phyloP scores from a whole-genome alignment of 92 coral and sea anemone genomes.

The Scolanthus callimorphus region DNA sequence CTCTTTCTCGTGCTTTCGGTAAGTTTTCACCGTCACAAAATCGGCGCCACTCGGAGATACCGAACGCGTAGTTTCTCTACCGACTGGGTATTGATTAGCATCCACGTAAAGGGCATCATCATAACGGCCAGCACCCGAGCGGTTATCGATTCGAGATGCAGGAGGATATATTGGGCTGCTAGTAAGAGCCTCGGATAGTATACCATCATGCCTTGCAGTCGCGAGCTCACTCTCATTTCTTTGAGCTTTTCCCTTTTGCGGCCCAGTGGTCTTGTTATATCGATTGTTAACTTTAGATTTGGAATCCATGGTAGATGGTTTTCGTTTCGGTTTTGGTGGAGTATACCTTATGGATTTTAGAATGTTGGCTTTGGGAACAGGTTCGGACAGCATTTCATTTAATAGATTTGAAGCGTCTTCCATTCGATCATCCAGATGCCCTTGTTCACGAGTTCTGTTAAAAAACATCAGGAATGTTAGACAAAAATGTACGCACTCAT shows the following conservation, averaged over 20 bases:
- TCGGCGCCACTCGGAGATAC: constrained; percentile 52
- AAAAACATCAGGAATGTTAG: no score
- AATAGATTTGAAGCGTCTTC: constrained; percentile 61
- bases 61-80: constrained; percentile 38
- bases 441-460: constrained; percentile 41
- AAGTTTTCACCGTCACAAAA: constrained; percentile 54
- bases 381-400: constrained; percentile 62
- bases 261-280: constrained; percentile 10
- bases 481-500: no score
- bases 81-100: neutral
- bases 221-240: neutral
- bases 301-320: neutral
- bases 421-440: constrained; percentile 33
- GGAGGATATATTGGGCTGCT: constrained; percentile 21
- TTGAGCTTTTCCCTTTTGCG: neutral
- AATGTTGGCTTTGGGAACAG: constrained; percentile 49
- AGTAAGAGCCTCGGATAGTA: constrained; percentile 1
- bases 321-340: constrained; percentile 14
- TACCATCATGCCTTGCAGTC: neutral
- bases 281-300: constrained; percentile 22
- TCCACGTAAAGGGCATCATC: neutral
- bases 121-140: neutral
- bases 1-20: constrained; percentile 52
- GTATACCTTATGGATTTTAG: constrained; percentile 20
- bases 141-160: neutral